Evolutionary conservation across 2,888 invertebrate genomes (phyloP).

Genomic region (Agrochola litura): DNA sequence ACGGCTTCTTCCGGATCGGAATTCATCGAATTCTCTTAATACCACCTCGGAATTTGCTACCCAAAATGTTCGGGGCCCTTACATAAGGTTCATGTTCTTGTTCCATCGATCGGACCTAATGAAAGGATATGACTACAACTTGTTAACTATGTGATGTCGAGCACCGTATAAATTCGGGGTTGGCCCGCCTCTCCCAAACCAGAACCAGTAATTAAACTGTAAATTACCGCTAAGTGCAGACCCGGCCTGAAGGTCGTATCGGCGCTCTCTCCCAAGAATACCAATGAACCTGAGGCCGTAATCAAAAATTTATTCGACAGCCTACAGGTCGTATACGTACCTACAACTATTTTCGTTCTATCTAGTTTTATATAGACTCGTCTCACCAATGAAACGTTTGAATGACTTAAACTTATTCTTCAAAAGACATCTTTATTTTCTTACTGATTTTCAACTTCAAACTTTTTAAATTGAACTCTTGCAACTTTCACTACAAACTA

Average conservation of each 20-base stretch:
- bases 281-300: constrained; percentile 82
- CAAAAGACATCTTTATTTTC: constrained; percentile 22
- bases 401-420: constrained; percentile 10
- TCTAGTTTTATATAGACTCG: constrained; percentile 32
- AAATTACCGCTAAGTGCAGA: constrained; percentile 87
- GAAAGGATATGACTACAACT: constrained; percentile 65
- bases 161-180: constrained; percentile 71
- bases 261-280: constrained; percentile 80
- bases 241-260: constrained; percentile 85
- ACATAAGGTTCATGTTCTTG: constrained; percentile 35
- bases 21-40: not conserved
- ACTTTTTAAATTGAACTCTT: constrained; percentile 50
- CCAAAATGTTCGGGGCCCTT: constrained; percentile 21
- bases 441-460: constrained; percentile 24
- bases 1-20: not conserved
- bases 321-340: constrained; percentile 54
- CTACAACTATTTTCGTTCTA: constrained; percentile 63
- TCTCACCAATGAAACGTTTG: constrained; percentile 22
- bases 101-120: constrained; percentile 58
- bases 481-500: constrained; percentile 38
- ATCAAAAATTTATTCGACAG: constrained; percentile 82
- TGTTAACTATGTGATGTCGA: constrained; percentile 64
- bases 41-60: constrained; percentile 3
- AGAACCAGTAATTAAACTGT: constrained; percentile 88
- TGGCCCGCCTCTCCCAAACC: constrained; percentile 66